A percentile compares a stretch with the other conserved stretches of the same genome.
These are phyloP conservation scores for Athripsodes cinereus DNA, from an alignment of 2,888 invertebrate species.

Conservation along the genomic window DNA sequence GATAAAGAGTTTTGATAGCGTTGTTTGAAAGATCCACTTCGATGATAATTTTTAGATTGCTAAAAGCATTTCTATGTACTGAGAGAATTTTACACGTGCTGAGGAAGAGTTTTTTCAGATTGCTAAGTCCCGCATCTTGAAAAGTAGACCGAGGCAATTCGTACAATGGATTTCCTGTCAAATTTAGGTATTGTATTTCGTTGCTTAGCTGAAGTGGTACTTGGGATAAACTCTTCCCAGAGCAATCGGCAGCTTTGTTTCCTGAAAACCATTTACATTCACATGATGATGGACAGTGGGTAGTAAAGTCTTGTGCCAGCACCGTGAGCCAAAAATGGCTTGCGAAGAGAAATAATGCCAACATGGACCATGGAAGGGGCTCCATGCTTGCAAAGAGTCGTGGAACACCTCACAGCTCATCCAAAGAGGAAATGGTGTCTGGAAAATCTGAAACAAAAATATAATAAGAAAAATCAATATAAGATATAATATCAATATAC, in stretches of 20 bases:
- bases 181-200: conserved; percentile 66
- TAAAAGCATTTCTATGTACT: conserved; percentile 70
- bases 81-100: conserved; percentile 66
- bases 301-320: conserved; percentile 37
- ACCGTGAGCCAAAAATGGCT: conserved; percentile 28
- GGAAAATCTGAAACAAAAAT: conserved; percentile 12
- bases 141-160: conserved; percentile 65
- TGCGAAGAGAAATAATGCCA: conserved; percentile 5
- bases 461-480: neutral
- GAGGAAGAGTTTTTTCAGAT: conserved; percentile 75
- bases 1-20: conserved; percentile 56
- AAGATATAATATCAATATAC: no score
- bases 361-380: neutral
- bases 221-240: conserved; percentile 54
- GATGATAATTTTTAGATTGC: conserved; percentile 68
- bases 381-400: conserved; percentile 10
- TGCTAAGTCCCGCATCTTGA: conserved; percentile 60
- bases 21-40: conserved; percentile 79
- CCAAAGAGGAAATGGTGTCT: conserved; percentile 4
- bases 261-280: conserved; percentile 83
- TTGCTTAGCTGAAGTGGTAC: conserved; percentile 69
- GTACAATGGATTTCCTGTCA: conserved; percentile 63
- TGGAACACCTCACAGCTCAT: conserved; percentile 8
- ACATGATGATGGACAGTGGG: conserved; percentile 61
- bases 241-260: conserved; percentile 78